Evolutionary conservation across 2,113 vertebrate genomes (phyloP).

Genomic region (Pedionomus torquatus): DNA sequence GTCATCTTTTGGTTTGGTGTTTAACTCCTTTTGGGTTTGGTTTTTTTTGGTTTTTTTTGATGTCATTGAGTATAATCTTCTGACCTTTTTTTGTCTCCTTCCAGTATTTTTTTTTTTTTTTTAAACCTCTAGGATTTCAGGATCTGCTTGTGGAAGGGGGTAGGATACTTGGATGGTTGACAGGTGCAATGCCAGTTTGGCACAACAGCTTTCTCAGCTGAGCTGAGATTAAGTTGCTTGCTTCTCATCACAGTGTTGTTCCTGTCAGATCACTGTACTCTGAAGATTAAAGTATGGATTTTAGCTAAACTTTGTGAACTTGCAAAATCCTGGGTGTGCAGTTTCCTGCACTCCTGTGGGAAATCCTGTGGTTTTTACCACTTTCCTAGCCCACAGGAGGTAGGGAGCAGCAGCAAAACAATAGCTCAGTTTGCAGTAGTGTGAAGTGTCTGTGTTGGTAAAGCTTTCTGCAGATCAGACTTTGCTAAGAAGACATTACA

Average conservation of each 20-base stretch:
- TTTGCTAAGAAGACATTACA: not conserved
- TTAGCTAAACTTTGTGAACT: not conserved
- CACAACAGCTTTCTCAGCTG: not conserved
- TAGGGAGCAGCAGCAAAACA: not conserved
- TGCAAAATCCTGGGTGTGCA: not conserved
- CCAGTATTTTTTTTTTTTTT: not conserved
- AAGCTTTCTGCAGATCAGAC: not conserved
- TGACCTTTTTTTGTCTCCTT: not conserved
- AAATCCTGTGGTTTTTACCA: not conserved
- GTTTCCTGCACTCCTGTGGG: not conserved
- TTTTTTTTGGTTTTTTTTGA: not conserved
- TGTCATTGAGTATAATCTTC: not conserved
- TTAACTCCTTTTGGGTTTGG: not conserved
- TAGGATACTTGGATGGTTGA: not conserved
- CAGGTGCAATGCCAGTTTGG: not conserved
- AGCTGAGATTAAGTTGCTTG: not conserved
- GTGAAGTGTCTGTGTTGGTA: not conserved
- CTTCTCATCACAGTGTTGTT: not conserved
- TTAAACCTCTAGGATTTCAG: not conserved
- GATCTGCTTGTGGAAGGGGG: not conserved
- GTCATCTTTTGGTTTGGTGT: not conserved
- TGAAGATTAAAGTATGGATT: not conserved
- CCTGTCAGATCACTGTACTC: not conserved
- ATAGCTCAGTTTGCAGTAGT: not conserved
- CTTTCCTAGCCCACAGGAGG: not conserved